Base-by-base conservation (phyloP, 2,113 vertebrate genomes). In the Pseudorasbora parva region DNA sequence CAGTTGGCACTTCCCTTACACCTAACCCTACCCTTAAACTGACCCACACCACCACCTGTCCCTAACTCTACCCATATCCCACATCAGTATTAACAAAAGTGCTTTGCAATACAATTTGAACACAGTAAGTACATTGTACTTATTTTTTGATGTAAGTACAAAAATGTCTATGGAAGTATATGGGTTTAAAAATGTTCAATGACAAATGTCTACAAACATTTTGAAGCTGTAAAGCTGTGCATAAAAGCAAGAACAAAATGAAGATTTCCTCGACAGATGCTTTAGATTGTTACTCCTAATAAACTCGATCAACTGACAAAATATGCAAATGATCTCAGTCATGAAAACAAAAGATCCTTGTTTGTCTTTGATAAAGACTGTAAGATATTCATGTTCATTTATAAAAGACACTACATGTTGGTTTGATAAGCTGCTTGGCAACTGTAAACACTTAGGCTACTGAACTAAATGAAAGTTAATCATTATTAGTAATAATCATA, bases 221-320 rank as follows among this genome's bases (percentile, higher is more conserved):
- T n/a, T n/a, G n/a, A n/a, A n/a, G n/a, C n/a, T n/a, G n/a, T 4
- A 62, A 30, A 30, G 64, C 30, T 37, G 64, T 37, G 64, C 64
- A 9, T 69, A 69, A 41, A n/a, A 69, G 37, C 27, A 66, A 66
- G 60, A 64, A 64, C 43, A 27, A 30, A 25, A 33, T 69, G 21
- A 69, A 69, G 37, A 43, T 19, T 66, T 66, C 88, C 89, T 91
- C 90, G 86, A 89, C 87, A 89, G 84, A 79, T 74, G 62, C 68
- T 79, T 87, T 87, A 91, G 91, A 91, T 89, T 90, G 74, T 78
- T 76, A 71, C 56, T 59, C 51, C 59, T 76, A 85, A 64, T 73
- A 64, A 43, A 8, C 43, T 27, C 1, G 2, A 51, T 57, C 33
- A 81, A 57, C 37, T 23, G 41, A 71, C 41, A 45, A 75, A 56